Percentiles rank a stretch among this genome's conserved stretches.
Evolutionary conservation across 2,113 vertebrate species (phyloP).

Genomic region (Hipposideros armiger): DNA sequence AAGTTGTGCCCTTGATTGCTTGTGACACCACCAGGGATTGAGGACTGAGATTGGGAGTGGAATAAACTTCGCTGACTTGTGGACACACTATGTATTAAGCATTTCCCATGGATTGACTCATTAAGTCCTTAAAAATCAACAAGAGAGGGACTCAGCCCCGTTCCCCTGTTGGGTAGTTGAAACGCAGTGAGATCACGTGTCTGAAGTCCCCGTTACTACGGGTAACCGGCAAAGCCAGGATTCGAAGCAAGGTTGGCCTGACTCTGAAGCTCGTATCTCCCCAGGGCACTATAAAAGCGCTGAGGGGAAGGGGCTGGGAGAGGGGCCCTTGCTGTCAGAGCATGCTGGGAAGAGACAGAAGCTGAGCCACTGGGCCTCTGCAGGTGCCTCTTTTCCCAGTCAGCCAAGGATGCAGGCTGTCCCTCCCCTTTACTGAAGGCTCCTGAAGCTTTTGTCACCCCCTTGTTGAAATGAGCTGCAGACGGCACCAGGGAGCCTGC

Average conservation of each 20-base stretch:
- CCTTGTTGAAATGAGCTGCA: neutral
- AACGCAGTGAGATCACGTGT: neutral
- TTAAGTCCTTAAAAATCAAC: neutral
- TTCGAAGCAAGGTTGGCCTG: neutral
- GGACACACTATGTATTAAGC: neutral
- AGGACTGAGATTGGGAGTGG: too few species aligned
- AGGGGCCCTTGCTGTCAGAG: fast-evolving
- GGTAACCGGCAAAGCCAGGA: neutral
- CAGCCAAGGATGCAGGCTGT: fast-evolving
- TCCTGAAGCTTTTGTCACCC: neutral
- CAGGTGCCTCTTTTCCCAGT: neutral
- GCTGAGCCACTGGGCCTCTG: too few species aligned
- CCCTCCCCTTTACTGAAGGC: neutral
- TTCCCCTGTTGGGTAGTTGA: too few species aligned
- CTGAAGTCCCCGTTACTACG: neutral
- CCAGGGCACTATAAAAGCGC: fast-evolving
- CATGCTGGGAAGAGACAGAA: fast-evolving
- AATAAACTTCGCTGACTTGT: neutral
- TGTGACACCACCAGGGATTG: neutral
- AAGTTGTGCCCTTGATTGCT: neutral
- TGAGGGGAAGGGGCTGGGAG: fast-evolving
- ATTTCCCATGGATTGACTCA: neutral
- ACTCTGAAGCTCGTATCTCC: fast-evolving
- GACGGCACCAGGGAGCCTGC: too few species aligned
- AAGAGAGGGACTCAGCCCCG: fast-evolving